phyloP scores from a whole-genome alignment of 2,888 invertebrate species.

The Chironomus tentans region DNA sequence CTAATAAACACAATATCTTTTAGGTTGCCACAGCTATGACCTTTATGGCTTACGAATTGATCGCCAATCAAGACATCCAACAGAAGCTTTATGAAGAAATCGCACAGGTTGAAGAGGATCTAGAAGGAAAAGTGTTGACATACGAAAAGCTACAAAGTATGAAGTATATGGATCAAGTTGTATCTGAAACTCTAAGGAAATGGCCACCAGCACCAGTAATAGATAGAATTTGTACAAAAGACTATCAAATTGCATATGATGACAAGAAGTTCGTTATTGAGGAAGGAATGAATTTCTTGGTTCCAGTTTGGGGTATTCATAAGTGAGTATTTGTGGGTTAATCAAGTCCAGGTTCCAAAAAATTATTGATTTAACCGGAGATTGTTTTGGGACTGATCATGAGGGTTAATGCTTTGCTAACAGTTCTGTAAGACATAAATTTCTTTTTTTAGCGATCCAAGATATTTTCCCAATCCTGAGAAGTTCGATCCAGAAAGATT shows the following conservation, averaged over 20 bases:
- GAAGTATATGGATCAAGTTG: constrained; percentile 48
- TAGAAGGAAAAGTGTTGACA: constrained; percentile 42
- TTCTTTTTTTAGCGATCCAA: neutral
- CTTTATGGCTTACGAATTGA: constrained; percentile 47
- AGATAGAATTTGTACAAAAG: neutral
- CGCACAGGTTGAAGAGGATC: constrained; percentile 38
- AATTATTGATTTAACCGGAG: too few species aligned
- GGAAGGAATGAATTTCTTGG: neutral
- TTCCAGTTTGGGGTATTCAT: neutral
- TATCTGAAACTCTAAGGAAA: constrained; percentile 30
- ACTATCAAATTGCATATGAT: neutral
- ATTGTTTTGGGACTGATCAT: too few species aligned
- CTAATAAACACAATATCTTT: too few species aligned
- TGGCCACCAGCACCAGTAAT: neutral
- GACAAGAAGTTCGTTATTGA: neutral
- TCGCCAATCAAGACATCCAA: constrained; percentile 46
- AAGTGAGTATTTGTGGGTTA: neutral
- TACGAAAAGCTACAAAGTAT: constrained; percentile 49
- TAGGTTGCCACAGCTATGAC: constrained; percentile 50
- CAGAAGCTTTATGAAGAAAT: constrained; percentile 45
- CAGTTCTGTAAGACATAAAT: too few species aligned
- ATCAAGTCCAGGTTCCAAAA: too few species aligned
- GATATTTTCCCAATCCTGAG: neutral
- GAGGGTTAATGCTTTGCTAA: too few species aligned
- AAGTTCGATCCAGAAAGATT: constrained; percentile 7